A percentile compares a stretch with the other conserved stretches of the same genome.
Evolutionary conservation across 2,888 invertebrate genomes (phyloP).

Genomic region (Amphipoea lucens): DNA sequence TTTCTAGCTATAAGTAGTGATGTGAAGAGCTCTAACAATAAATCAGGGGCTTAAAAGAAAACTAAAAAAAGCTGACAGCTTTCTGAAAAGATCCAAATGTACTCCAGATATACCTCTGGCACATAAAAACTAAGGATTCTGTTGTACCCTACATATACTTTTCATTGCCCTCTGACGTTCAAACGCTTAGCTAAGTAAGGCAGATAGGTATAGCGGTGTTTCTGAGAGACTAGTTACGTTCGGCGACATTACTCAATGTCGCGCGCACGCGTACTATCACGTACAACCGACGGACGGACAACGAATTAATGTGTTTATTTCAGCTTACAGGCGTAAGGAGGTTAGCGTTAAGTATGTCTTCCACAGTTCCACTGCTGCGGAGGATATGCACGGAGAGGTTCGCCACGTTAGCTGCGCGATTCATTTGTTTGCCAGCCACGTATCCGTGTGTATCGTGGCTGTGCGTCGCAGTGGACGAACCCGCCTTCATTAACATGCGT

Average conservation of each 20-base stretch:
- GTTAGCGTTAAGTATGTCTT: neutral
- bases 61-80: too few relatives aligned
- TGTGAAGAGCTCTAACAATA: neutral
- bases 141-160: neutral
- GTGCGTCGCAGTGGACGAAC: neutral
- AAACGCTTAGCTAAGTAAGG: neutral
- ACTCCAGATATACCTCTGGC: neutral
- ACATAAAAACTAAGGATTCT: neutral
- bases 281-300: conserved; percentile 48
- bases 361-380: neutral
- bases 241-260: conserved; percentile 81
- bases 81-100: neutral
- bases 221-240: conserved; percentile 66
- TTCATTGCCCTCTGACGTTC: neutral
- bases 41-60: neutral
- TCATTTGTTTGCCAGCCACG: neutral
- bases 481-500: neutral
- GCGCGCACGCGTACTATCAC: conserved; percentile 72
- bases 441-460: neutral
- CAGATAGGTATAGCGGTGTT: neutral
- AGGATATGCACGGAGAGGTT: neutral
- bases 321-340: conserved; percentile 1
- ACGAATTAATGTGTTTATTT: conserved; percentile 53
- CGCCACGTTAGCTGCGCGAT: neutral
- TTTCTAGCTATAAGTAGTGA: neutral